A percentile compares a stretch with the other conserved stretches of the same genome.
Conservation (phyloP, 2,113 vertebrate genomes). For the Rhodinocichla rosea region DNA sequence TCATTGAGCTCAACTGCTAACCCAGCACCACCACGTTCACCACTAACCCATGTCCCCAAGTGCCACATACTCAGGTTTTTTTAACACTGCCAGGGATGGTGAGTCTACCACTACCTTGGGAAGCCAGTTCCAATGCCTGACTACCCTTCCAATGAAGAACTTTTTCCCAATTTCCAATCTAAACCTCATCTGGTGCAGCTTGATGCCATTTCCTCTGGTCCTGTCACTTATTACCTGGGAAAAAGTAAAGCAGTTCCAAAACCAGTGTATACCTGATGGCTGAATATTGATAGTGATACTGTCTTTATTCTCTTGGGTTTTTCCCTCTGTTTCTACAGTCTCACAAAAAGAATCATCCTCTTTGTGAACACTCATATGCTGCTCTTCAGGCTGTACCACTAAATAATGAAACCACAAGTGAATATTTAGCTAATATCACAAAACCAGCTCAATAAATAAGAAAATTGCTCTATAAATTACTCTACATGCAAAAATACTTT, state of each 20-base stretch:
- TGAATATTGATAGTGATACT: conserved; percentile 42
- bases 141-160: background rate
- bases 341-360: conserved; percentile 33
- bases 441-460: background rate
- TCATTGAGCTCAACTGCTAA: background rate
- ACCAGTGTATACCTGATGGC: conserved; percentile 65
- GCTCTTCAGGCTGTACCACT: background rate
- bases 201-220: background rate
- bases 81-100: background rate
- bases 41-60: background rate
- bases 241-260: background rate
- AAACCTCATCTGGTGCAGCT: background rate
- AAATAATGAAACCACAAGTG: background rate
- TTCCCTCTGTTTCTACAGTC: background rate
- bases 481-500: background rate
- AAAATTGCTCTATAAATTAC: background rate
- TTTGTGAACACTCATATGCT: background rate
- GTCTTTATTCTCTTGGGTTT: background rate
- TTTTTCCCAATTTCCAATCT: background rate
- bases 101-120: background rate
- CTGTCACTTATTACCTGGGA: background rate
- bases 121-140: background rate
- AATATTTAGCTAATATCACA: background rate
- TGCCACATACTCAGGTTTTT: background rate
- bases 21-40: background rate